Evolutionary conservation across 2,888 invertebrate species (phyloP), one percentile per base, ranked within the genome.

Genomic region (Trichopoda pennipes): DNA sequence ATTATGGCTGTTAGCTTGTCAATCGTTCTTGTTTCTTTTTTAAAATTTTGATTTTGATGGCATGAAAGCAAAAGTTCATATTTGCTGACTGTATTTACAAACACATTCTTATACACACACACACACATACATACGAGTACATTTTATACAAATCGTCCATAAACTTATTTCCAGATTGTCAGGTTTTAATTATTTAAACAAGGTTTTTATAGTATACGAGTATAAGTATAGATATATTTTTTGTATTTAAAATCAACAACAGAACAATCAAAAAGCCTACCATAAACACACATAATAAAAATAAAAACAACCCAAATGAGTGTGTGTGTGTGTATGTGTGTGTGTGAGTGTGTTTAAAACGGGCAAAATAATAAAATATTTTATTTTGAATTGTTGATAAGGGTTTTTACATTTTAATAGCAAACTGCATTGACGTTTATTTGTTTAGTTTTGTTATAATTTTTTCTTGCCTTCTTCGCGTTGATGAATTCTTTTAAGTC

Each of bases 111-210:
- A n/a, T n/a, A 28, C 28, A 28, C 28, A 28, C 28, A 28, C 28
- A 28, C 28, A 32, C 32, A 47, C n/a, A 21, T 47, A 58, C 19
- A 56, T 14, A 38, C 8, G 14, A 12, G 14, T 38, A 38, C 42
- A 44, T 38, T 38, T 38, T 2, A 38, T 12, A 38, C 38, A 38
- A 38, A 6, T 47, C 55, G 72, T 55, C 47, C 63, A 23, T 63
- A 77, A 23, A 61, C 21, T 70, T 19, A 81, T 78, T 81, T 78
- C 77, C 73, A 78, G 74, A 81, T 81, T 78, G 68, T 73, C 58
- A 28, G 63, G 58, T 53, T 78, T 78, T 81, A 81, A 81, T 81
- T 77, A 77, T 81, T 73, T 74, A 78, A 78, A 77, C 77, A 81
- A 70, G 64, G 73, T 81, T 69, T 81, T 76, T 55, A 63, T 72